Evolutionary conservation across 2,797 vertebrate species (phyloP).

Genomic region (Cottoperca gobio): DNA sequence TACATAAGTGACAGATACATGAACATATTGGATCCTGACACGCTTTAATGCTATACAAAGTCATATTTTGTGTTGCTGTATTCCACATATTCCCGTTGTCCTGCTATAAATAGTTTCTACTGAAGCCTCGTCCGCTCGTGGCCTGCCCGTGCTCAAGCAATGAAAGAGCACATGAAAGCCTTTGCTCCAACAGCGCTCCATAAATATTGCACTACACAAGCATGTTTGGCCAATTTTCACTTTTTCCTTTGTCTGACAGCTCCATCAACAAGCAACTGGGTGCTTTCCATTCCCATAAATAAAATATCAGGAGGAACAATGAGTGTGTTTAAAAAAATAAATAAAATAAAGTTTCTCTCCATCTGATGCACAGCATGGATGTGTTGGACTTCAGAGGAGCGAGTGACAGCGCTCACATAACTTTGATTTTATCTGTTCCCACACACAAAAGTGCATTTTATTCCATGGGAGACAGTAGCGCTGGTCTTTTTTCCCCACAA

Average conservation of each 20-base stretch:
- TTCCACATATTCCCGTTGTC: slow-evolving; percentile 23
- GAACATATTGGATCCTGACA: slow-evolving; percentile 24
- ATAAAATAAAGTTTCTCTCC: slow-evolving; percentile 47
- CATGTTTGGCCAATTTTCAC: slow-evolving; percentile 73
- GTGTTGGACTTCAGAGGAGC: slow-evolving; percentile 59
- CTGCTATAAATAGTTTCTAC: not conserved
- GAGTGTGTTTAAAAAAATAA: slow-evolving; percentile 16
- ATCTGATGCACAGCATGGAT: slow-evolving; percentile 52
- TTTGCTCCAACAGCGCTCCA: slow-evolving; percentile 36
- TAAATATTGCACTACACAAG: slow-evolving; percentile 78
- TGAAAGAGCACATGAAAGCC: slow-evolving; percentile 61
- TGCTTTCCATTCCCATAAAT: slow-evolving; percentile 73
- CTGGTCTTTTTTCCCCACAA: slow-evolving; percentile 29
- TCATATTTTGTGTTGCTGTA: slow-evolving; percentile 6
- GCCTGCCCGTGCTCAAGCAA: slow-evolving; percentile 17
- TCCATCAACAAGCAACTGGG: slow-evolving; percentile 72
- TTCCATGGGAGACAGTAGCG: slow-evolving; percentile 25
- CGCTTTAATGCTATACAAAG: slow-evolving; percentile 25
- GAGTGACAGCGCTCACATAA: slow-evolving; percentile 59
- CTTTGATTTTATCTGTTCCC: slow-evolving; percentile 65
- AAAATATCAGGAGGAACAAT: slow-evolving; percentile 72
- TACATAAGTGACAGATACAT: slow-evolving; percentile 23
- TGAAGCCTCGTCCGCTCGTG: slow-evolving; percentile 50
- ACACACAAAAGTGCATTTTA: slow-evolving; percentile 39
- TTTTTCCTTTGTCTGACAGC: slow-evolving; percentile 71